A percentile compares a stretch with the other conserved stretches of the same genome.
phyloP scores from a whole-genome alignment of 2,888 invertebrate species.

The Congeria kusceri region DNA sequence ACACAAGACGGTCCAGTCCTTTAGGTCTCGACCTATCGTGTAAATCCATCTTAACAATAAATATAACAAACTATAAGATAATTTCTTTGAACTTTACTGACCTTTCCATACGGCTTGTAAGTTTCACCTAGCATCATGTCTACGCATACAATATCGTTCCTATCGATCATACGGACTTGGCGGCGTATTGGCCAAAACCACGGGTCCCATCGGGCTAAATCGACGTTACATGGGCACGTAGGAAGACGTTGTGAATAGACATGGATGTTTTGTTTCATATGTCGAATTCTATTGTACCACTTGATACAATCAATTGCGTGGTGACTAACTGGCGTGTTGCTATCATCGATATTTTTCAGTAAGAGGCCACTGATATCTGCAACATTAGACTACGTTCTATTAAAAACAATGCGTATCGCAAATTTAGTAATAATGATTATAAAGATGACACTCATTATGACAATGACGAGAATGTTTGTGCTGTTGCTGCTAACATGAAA shows the following conservation, averaged over 20 bases:
- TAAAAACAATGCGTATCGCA: no score
- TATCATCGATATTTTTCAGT: conserved; percentile 1
- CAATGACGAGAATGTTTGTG: no score
- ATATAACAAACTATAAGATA: not conserved
- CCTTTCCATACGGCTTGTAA: conserved; percentile 37
- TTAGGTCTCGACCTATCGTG: not conserved
- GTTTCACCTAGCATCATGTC: conserved; percentile 14
- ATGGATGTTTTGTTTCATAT: conserved; percentile 7
- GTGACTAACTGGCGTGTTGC: not conserved
- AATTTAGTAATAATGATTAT: no score
- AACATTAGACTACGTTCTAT: not conserved
- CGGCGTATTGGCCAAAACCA: conserved; percentile 37
- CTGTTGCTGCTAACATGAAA: no score
- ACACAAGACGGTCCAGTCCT: not conserved
- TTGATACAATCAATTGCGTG: conserved; percentile 20
- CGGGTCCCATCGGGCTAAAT: conserved; percentile 31
- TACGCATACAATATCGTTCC: conserved; percentile 9
- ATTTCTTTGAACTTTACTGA: not conserved
- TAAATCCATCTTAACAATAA: not conserved
- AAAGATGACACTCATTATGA: no score
- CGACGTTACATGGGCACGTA: conserved; percentile 43
- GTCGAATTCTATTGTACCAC: conserved; percentile 23
- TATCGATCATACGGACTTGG: not conserved
- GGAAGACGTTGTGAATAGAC: conserved; percentile 4
- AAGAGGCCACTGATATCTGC: conserved; percentile 20